phyloP scores from a whole-genome alignment of 2,797 vertebrate species.

The Oophaga sylvatica region DNA sequence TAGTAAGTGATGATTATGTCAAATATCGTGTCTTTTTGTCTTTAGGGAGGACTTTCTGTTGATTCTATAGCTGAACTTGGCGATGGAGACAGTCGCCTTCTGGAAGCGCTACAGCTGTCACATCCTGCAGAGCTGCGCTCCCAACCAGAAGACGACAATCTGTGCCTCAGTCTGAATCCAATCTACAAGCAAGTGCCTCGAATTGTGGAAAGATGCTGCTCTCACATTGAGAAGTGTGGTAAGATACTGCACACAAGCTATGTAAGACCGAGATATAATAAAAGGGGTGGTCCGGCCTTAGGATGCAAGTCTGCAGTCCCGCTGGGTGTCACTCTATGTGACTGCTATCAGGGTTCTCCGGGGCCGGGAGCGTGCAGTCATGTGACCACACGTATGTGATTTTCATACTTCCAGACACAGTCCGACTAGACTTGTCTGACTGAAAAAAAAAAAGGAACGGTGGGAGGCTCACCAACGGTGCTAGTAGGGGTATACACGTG shows the following conservation, averaged over 20 bases:
- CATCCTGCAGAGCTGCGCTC: slow-evolving; percentile 82
- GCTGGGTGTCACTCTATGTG: too few species aligned
- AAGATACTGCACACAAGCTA: slow-evolving; percentile 60
- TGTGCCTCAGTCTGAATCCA: slow-evolving; percentile 87
- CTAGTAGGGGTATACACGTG: too few species aligned
- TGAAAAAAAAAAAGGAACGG: too few species aligned
- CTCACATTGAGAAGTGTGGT: slow-evolving; percentile 86
- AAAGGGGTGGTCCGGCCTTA: too few species aligned
- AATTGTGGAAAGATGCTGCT: slow-evolving; percentile 87
- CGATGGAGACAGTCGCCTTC: slow-evolving; percentile 82
- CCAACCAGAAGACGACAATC: slow-evolving; percentile 77
- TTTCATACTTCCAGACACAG: too few species aligned
- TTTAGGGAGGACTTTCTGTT: slow-evolving; percentile 86
- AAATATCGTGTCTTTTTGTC: neutral
- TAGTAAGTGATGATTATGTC: neutral
- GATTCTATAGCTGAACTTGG: slow-evolving; percentile 90
- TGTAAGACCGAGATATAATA: neutral
- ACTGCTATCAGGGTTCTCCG: too few species aligned
- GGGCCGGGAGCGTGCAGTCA: too few species aligned
- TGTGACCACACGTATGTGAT: too few species aligned
- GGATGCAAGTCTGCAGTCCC: too few species aligned
- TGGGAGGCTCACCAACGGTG: too few species aligned
- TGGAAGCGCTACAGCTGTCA: slow-evolving; percentile 91
- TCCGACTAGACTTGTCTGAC: too few species aligned
- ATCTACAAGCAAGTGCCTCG: slow-evolving; percentile 87